Evolutionary conservation across 1,140 invertebrate species (phyloP).

Genomic region (Planococcus citri): DNA sequence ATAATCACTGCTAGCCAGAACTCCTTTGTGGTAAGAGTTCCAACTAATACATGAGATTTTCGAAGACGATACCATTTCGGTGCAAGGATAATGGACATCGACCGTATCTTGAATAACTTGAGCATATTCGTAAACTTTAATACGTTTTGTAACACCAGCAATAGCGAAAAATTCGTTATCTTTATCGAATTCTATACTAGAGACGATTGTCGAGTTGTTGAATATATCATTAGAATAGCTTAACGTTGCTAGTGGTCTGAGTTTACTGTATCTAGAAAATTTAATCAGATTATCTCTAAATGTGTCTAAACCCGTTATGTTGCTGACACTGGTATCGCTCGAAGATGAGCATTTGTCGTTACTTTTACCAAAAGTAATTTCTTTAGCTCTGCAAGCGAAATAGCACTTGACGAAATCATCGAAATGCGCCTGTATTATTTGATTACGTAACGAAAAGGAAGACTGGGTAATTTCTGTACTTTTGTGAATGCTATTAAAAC

Average conservation of each 20-base stretch:
- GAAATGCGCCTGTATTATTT: slow-evolving; percentile 73
- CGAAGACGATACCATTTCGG: slow-evolving; percentile 85
- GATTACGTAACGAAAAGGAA: slow-evolving; percentile 47
- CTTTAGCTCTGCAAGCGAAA: slow-evolving; percentile 59
- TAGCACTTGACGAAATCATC: slow-evolving; percentile 83
- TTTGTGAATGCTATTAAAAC: slow-evolving; percentile 38
- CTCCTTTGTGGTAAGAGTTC: slow-evolving; percentile 84
- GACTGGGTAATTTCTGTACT: slow-evolving; percentile 26
- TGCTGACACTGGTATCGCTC: slow-evolving; percentile 25
- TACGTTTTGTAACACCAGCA: slow-evolving; percentile 88
- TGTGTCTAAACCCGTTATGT: slow-evolving; percentile 50
- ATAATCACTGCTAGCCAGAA: slow-evolving; percentile 87
- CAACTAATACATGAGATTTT: slow-evolving; percentile 93
- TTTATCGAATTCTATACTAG: slow-evolving; percentile 94
- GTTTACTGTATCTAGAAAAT: slow-evolving; percentile 69
- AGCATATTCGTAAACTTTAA: slow-evolving; percentile 87
- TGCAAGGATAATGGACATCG: slow-evolving; percentile 83
- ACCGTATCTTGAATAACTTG: slow-evolving; percentile 66
- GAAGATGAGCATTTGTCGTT: slow-evolving; percentile 29
- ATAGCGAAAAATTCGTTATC: slow-evolving; percentile 94
- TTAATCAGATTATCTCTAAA: slow-evolving; percentile 80
- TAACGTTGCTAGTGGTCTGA: slow-evolving; percentile 70
- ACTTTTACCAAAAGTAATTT: slow-evolving; percentile 46
- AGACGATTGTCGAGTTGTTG: slow-evolving; percentile 85
- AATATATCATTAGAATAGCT: slow-evolving; percentile 83